Evolutionary conservation across 2,113 vertebrate species (phyloP).

Genomic region (Sturnus vulgaris): DNA sequence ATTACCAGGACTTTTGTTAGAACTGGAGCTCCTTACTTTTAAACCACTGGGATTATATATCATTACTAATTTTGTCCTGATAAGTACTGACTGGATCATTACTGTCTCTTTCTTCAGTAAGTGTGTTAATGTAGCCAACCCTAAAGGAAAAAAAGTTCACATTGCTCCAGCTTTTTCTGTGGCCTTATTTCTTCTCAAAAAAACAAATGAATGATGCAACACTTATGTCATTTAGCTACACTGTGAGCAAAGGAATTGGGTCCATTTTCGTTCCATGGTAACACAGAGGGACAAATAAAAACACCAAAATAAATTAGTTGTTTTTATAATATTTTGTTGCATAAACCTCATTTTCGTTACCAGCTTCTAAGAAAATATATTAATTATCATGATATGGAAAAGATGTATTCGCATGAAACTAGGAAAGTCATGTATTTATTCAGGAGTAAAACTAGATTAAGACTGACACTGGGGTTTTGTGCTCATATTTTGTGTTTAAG

Average conservation of each 20-base stretch:
- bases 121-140: not conserved
- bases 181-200: not conserved
- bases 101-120: not conserved
- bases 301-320: not conserved
- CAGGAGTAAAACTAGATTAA: not conserved
- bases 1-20: slow-evolving; percentile 26
- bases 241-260: not conserved
- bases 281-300: not conserved
- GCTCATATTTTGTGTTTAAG: not conserved
- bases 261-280: not conserved
- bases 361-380: not conserved
- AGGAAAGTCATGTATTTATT: not conserved
- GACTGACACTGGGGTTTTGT: not conserved
- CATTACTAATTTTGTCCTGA: slow-evolving; percentile 19
- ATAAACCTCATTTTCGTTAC: not conserved
- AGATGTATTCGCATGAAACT: not conserved
- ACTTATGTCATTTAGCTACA: not conserved
- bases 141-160: not conserved
- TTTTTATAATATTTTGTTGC: not conserved
- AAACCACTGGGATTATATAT: not conserved
- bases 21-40: slow-evolving; percentile 18
- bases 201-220: not conserved
- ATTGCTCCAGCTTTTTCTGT: not conserved
- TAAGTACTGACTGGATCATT: slow-evolving; percentile 9
- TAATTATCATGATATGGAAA: not conserved